phyloP scores from a whole-genome alignment of 1,140 invertebrate genomes.

The Cydia pomonella region DNA sequence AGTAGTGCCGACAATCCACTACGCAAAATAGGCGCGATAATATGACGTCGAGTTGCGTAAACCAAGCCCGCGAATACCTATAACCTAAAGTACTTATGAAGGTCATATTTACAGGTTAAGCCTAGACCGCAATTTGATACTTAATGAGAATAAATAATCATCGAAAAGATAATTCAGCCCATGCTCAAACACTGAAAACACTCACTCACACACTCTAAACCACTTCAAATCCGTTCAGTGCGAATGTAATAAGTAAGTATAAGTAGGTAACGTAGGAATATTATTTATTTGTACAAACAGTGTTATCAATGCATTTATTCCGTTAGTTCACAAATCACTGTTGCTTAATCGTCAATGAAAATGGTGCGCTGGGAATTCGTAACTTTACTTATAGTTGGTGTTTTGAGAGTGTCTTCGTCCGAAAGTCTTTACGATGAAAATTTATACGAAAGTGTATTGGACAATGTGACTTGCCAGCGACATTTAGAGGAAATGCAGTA shows the following conservation, averaged over 20 bases:
- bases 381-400: not conserved
- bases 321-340: not conserved
- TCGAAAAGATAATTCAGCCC: not conserved
- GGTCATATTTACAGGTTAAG: no score
- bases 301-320: conserved; percentile 14
- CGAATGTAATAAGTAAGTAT: not conserved
- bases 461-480: conserved; percentile 1
- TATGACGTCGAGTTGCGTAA: no score
- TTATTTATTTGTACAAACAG: not conserved
- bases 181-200: not conserved
- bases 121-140: no score
- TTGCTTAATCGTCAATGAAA: conserved; percentile 14
- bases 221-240: conserved; percentile 1
- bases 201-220: not conserved
- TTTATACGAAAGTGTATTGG: conserved; percentile 22
- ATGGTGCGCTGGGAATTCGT: conserved; percentile 8
- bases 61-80: no score
- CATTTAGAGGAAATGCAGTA: conserved; percentile 12
- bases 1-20: no score
- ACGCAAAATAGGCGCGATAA: no score
- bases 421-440: conserved; percentile 20
- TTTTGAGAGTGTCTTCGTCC: conserved; percentile 10
- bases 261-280: not conserved
- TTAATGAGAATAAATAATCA: not conserved
- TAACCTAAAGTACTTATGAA: no score